A percentile compares a stretch with the other conserved stretches of the same genome.
Evolutionary conservation across 2,113 vertebrate genomes (phyloP).

Genomic region (Rostratula benghalensis): DNA sequence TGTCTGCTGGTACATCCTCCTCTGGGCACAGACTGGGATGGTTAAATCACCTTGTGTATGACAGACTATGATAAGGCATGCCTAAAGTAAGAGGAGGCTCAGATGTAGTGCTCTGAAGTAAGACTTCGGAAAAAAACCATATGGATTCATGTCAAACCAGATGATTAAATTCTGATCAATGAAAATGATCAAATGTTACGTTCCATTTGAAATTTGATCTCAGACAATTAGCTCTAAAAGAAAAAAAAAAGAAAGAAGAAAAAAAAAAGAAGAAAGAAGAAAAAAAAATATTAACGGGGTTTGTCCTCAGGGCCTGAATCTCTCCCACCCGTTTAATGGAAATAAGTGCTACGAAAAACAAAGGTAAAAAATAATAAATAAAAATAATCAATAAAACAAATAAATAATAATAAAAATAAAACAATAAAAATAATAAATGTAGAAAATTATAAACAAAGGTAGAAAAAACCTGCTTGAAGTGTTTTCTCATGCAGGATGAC

Average conservation of each 20-base stretch:
- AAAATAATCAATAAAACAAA: background rate
- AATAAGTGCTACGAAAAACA: background rate
- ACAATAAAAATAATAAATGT: too few species aligned
- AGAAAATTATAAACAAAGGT: background rate
- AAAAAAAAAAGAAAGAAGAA: background rate
- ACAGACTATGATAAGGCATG: background rate
- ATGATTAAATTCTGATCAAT: background rate
- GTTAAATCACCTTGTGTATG: background rate
- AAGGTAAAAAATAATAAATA: too few species aligned
- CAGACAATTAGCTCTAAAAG: background rate
- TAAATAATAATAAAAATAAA: too few species aligned
- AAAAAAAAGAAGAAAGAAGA: background rate
- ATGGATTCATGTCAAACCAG: background rate
- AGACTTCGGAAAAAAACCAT: background rate
- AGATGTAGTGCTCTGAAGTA: background rate
- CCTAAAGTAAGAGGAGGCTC: background rate
- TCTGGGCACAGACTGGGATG: background rate
- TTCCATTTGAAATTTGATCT: background rate
- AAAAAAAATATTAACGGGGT: background rate
- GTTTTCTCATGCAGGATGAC: background rate
- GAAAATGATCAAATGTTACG: background rate
- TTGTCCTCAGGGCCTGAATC: background rate
- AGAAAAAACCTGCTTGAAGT: background rate
- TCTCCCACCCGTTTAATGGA: background rate
- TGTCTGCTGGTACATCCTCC: background rate